Evolutionary conservation across 1,140 invertebrate genomes (phyloP).

Genomic region (Drosophila ananassae): DNA sequence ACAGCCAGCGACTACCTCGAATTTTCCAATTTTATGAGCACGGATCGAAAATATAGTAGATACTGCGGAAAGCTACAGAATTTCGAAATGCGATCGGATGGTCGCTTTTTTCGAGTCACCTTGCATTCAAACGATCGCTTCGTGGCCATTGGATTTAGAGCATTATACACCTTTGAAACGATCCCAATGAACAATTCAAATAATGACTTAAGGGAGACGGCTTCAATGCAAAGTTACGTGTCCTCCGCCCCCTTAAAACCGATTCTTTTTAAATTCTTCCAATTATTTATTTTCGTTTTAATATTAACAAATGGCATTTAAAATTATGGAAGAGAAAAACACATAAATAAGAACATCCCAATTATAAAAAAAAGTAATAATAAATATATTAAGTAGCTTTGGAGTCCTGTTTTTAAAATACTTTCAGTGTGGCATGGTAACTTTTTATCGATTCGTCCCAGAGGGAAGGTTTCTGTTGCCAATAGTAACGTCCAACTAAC

Average conservation of each 20-base stretch:
- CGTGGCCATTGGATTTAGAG: slow-evolving; percentile 96
- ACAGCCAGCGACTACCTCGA: slow-evolving; percentile 97
- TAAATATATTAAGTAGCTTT: too few species aligned
- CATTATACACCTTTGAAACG: slow-evolving; percentile 91
- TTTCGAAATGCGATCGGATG: slow-evolving; percentile 93
- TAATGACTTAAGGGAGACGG: slow-evolving; percentile 63
- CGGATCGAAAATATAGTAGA: slow-evolving; percentile 93
- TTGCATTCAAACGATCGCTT: slow-evolving; percentile 96
- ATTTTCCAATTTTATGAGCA: slow-evolving; percentile 95
- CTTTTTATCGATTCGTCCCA: too few species aligned
- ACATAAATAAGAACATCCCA: not conserved
- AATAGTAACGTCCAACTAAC: not conserved
- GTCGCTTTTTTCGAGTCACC: slow-evolving; percentile 96
- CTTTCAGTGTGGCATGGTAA: too few species aligned
- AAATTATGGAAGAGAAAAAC: not conserved
- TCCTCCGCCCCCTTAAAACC: slow-evolving; percentile 15
- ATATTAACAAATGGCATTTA: not conserved
- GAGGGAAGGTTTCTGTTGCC: not conserved
- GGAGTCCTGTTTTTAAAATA: too few species aligned
- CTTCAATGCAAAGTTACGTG: slow-evolving; percentile 74
- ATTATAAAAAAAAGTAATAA: too few species aligned
- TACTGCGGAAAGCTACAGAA: slow-evolving; percentile 93
- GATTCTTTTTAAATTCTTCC: not conserved
- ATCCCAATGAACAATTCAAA: slow-evolving; percentile 22
- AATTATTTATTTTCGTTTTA: not conserved